phyloP scores from a whole-genome alignment of 1,140 invertebrate genomes.

The Cherax quadricarinatus region DNA sequence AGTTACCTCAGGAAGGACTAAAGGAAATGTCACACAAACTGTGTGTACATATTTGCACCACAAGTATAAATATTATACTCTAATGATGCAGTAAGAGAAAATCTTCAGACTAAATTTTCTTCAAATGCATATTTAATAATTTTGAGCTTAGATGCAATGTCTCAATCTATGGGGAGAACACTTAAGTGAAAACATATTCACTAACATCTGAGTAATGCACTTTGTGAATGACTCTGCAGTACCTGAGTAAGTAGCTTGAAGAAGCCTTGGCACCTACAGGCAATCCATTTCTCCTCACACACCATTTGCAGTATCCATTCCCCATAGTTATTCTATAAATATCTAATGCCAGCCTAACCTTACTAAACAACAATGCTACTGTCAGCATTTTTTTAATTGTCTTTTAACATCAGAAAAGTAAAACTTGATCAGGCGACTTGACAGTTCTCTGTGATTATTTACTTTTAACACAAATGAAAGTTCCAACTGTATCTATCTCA shows the following conservation, averaged over 20 bases:
- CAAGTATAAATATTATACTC: constrained; percentile 54
- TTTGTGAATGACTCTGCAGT: neutral
- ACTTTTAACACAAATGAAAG: neutral
- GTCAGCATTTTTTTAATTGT: neutral
- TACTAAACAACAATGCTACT: neutral
- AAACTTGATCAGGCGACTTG: neutral
- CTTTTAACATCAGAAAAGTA: neutral
- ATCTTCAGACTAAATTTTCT: neutral
- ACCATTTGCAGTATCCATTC: neutral
- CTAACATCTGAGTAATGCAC: neutral
- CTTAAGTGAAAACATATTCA: neutral
- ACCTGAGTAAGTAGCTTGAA: neutral
- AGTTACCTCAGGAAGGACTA: constrained; percentile 2
- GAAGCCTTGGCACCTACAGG: neutral
- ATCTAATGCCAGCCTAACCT: neutral
- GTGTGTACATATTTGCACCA: constrained; percentile 35
- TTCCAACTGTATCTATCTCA: neutral
- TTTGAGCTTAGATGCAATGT: neutral
- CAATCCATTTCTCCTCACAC: neutral
- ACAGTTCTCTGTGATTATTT: neutral
- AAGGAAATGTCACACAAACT: constrained; percentile 30
- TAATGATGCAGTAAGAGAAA: constrained; percentile 16
- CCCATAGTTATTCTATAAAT: neutral
- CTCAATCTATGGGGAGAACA: neutral
- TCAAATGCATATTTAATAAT: neutral